Percentiles rank a stretch among this genome's conserved stretches.
phyloP scores from a whole-genome alignment of 2,797 vertebrate genomes.

The Bovichtus diacanthus region DNA sequence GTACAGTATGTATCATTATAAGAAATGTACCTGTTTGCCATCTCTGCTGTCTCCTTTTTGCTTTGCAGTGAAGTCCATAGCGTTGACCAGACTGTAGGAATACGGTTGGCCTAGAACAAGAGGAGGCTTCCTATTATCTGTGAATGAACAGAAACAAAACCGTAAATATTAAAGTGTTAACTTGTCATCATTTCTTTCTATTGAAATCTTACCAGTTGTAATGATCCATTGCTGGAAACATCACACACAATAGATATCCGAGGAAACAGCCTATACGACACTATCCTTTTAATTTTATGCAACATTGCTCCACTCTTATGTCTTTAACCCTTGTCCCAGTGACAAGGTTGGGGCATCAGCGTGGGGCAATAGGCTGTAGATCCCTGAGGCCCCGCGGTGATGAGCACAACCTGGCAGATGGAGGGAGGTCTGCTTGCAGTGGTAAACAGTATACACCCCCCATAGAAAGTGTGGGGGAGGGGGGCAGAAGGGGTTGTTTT shows the following conservation, averaged over 20 bases:
- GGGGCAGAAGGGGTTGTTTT: conserved; percentile 47
- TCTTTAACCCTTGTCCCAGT: conserved; percentile 53
- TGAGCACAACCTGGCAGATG: conserved; percentile 65
- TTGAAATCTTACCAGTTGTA: background rate
- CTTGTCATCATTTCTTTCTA: background rate
- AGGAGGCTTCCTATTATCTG: conserved; percentile 42
- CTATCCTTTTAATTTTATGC: conserved; percentile 40
- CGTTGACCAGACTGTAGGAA: conserved; percentile 36
- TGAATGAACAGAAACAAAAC: conserved; percentile 19
- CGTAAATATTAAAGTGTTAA: background rate
- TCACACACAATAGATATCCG: background rate
- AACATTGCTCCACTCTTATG: conserved; percentile 31
- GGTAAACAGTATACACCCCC: conserved; percentile 20
- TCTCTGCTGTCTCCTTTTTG: conserved; percentile 48
- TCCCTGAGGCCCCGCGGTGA: conserved; percentile 68
- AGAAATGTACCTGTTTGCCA: conserved; percentile 57
- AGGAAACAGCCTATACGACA: background rate
- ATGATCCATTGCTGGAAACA: conserved; percentile 2
- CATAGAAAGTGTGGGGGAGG: conserved; percentile 16
- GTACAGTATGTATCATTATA: background rate
- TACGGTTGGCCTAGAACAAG: conserved; percentile 7
- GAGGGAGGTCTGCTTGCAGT: conserved; percentile 60
- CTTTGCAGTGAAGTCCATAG: conserved; percentile 39
- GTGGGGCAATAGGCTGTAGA: conserved; percentile 54
- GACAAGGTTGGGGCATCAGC: conserved; percentile 59